These are phyloP conservation scores for Metalampra italica DNA, from an alignment of 2,888 invertebrate species.

Conservation along the genomic window DNA sequence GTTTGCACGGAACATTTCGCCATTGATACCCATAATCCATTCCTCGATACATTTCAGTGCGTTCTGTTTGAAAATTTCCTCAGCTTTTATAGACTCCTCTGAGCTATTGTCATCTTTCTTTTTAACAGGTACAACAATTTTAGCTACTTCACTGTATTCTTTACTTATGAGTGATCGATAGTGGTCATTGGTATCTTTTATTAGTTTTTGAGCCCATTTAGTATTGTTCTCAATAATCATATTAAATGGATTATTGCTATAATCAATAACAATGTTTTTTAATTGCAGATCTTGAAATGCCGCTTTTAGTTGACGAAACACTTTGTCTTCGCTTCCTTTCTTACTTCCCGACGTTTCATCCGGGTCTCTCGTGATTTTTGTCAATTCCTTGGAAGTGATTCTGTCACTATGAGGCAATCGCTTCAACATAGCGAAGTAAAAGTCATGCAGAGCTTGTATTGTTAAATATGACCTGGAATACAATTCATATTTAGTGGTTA, in stretches of 20 bases:
- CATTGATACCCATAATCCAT: slow-evolving; percentile 77
- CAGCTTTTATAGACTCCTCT: slow-evolving; percentile 41
- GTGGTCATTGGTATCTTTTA: slow-evolving; percentile 53
- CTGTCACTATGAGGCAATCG: slow-evolving; percentile 51
- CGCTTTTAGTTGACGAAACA: slow-evolving; percentile 49
- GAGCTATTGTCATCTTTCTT: slow-evolving; percentile 41
- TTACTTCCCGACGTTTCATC: slow-evolving; percentile 51
- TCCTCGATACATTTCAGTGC: slow-evolving; percentile 72
- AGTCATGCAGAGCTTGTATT: slow-evolving; percentile 68
- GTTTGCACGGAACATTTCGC: slow-evolving; percentile 73
- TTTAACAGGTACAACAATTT: slow-evolving; percentile 42
- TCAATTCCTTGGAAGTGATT: slow-evolving; percentile 54
- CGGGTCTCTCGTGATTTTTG: slow-evolving; percentile 49
- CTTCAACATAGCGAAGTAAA: slow-evolving; percentile 63
- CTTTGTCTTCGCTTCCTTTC: slow-evolving; percentile 59
- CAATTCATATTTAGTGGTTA: slow-evolving; percentile 6
- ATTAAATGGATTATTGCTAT: slow-evolving; percentile 64
- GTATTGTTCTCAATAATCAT: slow-evolving; percentile 61
- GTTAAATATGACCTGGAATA: slow-evolving; percentile 58
- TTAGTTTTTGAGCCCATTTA: slow-evolving; percentile 51
- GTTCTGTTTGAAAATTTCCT: slow-evolving; percentile 57
- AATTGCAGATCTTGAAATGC: slow-evolving; percentile 56
- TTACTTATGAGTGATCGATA: slow-evolving; percentile 50
- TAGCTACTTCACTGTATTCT: slow-evolving; percentile 58
- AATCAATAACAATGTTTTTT: slow-evolving; percentile 56